Percentiles rank a stretch among this genome's conserved stretches.
Evolutionary conservation across 2,888 invertebrate genomes (phyloP).

Genomic region (Mechanitis mazaeus): DNA sequence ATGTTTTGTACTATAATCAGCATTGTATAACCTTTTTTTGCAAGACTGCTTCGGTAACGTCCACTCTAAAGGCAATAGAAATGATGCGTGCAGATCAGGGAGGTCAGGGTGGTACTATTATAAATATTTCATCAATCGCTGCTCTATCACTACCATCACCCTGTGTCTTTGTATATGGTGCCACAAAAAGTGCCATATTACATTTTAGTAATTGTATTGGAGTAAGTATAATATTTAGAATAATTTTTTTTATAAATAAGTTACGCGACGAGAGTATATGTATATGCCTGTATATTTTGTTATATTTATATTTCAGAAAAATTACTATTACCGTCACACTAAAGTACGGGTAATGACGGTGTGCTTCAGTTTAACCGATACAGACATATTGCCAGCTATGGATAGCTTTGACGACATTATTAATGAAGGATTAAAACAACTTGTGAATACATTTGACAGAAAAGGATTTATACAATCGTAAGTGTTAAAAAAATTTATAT

Average conservation of each 20-base stretch:
- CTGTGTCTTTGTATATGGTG: conserved; percentile 32
- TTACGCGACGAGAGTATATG: background rate
- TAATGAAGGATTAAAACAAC: background rate
- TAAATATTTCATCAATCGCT: conserved; percentile 35
- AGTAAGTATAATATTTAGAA: conserved; percentile 28
- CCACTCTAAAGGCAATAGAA: conserved; percentile 33
- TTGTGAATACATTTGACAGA: background rate
- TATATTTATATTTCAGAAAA: conserved; percentile 28
- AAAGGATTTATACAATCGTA: background rate
- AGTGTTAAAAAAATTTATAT: background rate
- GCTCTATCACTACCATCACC: conserved; percentile 31
- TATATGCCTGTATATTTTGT: conserved; percentile 5
- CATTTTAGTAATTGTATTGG: conserved; percentile 38
- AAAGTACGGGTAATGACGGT: conserved; percentile 42
- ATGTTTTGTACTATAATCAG: too few relatives aligned
- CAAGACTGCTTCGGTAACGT: conserved; percentile 31
- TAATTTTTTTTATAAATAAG: background rate
- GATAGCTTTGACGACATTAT: background rate
- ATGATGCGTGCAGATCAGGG: conserved; percentile 35
- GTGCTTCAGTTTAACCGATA: conserved; percentile 40
- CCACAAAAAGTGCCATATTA: conserved; percentile 35
- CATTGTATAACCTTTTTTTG: too few relatives aligned
- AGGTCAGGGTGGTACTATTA: conserved; percentile 36
- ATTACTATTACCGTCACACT: conserved; percentile 35
- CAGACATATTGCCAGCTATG: conserved; percentile 25